phyloP scores from a whole-genome alignment of 2,113 vertebrate genomes.

The Pseudopodoces humilis region DNA sequence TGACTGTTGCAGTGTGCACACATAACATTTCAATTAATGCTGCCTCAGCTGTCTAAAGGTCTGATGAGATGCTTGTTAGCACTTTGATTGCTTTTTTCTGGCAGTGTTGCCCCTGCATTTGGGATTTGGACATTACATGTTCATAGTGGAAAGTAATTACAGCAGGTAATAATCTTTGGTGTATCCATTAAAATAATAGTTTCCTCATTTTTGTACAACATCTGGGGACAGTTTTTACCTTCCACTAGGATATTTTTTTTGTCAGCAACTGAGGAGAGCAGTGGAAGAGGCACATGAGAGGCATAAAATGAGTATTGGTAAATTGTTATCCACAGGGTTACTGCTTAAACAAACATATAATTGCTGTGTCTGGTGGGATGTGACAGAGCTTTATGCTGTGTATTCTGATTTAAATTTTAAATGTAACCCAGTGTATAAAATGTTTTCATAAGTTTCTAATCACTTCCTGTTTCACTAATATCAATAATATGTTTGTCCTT shows the following conservation, averaged over 20 bases:
- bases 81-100: background rate
- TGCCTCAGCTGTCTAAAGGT: background rate
- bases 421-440: background rate
- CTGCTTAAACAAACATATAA: background rate
- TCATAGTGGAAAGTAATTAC: background rate
- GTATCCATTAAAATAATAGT: background rate
- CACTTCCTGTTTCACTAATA: background rate
- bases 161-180: background rate
- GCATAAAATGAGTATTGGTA: background rate
- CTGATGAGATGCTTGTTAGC: background rate
- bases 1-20: background rate
- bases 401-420: background rate
- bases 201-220: background rate
- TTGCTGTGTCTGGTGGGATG: background rate
- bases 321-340: background rate
- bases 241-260: background rate
- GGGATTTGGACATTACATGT: background rate
- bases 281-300: background rate
- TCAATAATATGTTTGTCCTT: constrained; percentile 49
- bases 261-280: background rate
- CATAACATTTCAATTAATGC: background rate
- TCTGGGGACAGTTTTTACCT: background rate
- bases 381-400: background rate
- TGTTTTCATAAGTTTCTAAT: background rate
- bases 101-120: background rate